Percentiles rank a stretch among this genome's conserved stretches.
Evolutionary conservation across 1,140 invertebrate genomes (phyloP).

Genomic region (Philotrypesis tridentata): DNA sequence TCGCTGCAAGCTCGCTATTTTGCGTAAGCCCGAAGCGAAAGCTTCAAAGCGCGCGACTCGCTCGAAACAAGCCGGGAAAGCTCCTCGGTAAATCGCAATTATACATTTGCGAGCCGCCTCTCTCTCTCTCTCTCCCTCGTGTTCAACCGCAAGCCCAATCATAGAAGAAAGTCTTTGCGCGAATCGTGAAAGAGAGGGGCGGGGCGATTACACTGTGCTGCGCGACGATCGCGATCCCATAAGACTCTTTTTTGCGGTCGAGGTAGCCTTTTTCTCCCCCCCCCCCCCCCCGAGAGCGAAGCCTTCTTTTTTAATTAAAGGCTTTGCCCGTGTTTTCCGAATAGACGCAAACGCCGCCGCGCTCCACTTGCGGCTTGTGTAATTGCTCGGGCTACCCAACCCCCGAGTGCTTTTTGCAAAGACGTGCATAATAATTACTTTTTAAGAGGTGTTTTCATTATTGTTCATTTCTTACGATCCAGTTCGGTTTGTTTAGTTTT

Average conservation of each 20-base stretch:
- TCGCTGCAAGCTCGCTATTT: neutral
- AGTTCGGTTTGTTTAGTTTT: neutral
- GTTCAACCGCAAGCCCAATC: neutral
- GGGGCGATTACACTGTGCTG: neutral
- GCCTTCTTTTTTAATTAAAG: constrained; percentile 21
- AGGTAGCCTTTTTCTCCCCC: too few relatives aligned
- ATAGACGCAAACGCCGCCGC: neutral
- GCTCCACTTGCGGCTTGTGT: neutral
- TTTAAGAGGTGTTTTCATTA: neutral
- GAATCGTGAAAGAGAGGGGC: neutral
- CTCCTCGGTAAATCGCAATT: neutral
- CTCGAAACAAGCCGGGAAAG: neutral
- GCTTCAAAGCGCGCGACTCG: neutral
- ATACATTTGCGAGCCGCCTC: neutral
- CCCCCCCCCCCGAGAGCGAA: neutral
- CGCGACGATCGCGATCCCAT: neutral
- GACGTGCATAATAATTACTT: neutral
- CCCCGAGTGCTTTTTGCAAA: neutral
- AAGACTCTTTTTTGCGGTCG: neutral
- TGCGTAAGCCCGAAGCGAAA: neutral
- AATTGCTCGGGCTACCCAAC: too few relatives aligned
- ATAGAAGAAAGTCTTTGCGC: neutral
- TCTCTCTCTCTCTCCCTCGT: too few relatives aligned
- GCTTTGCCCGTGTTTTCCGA: neutral
- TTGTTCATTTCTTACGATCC: neutral